phyloP scores from a whole-genome alignment of 2,888 invertebrate genomes.

The Eueremaeus valkanovi region DNA sequence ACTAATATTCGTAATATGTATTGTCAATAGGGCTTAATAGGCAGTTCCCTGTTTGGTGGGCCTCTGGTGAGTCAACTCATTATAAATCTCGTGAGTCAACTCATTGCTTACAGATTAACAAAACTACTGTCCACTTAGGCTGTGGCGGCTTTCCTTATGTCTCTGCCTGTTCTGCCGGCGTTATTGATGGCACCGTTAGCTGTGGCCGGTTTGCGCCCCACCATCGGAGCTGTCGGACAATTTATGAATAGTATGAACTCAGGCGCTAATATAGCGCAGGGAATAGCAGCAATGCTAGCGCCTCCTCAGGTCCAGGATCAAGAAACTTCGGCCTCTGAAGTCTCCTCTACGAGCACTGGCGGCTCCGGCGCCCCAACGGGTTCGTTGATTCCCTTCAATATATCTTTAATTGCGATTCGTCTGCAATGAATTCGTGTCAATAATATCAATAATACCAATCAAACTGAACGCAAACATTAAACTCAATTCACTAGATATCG shows the following conservation, averaged over 20 bases:
- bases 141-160: constrained; percentile 37
- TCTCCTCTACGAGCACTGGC: not conserved
- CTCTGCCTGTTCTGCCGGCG: constrained; percentile 32
- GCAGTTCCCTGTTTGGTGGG: constrained; percentile 18
- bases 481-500: too few relatives aligned
- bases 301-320: constrained; percentile 13
- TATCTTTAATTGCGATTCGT: not conserved
- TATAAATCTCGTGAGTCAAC: not conserved
- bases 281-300: not conserved
- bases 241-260: constrained; percentile 9
- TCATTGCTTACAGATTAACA: too few relatives aligned
- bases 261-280: not conserved
- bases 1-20: not conserved
- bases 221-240: constrained; percentile 30
- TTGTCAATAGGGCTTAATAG: not conserved
- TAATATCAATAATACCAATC: too few relatives aligned
- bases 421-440: too few relatives aligned
- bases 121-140: constrained; percentile 4
- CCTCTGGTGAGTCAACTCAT: not conserved
- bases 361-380: not conserved
- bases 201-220: constrained; percentile 35
- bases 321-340: not conserved
- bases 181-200: constrained; percentile 39
- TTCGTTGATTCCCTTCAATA: not conserved
- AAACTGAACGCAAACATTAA: too few relatives aligned